phyloP scores from a whole-genome alignment of 1,140 invertebrate genomes.

The Andricus grossulariae region DNA sequence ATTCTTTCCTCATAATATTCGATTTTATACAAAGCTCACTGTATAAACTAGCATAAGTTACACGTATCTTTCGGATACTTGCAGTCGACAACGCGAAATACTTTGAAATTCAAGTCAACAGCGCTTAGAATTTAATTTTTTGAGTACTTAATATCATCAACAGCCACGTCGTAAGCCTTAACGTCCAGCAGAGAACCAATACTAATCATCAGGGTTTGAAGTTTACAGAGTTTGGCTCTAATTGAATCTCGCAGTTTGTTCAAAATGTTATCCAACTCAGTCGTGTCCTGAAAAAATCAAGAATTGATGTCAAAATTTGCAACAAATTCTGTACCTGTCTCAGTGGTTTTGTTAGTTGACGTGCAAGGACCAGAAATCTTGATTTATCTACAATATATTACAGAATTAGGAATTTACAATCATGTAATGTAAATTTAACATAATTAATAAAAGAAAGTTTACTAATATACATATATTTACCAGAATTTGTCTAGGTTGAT shows the following conservation, averaged over 20 bases:
- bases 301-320: too few relatives aligned
- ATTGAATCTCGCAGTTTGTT: neutral
- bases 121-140: neutral
- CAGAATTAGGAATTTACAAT: neutral
- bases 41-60: neutral
- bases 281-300: neutral
- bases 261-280: neutral
- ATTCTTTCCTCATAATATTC: neutral
- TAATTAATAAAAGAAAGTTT: neutral
- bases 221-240: neutral
- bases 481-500: neutral
- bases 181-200: neutral
- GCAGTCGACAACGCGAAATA: conserved; percentile 7
- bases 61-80: too few relatives aligned
- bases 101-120: conserved; percentile 13
- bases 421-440: too few relatives aligned
- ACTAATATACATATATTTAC: neutral
- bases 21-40: neutral
- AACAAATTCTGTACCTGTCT: too few relatives aligned
- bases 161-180: neutral
- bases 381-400: neutral
- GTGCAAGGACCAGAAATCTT: too few relatives aligned
- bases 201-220: neutral
- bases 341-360: too few relatives aligned
- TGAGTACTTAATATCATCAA: neutral